phyloP scores from a whole-genome alignment of 2,888 invertebrate species.

The Ochropacha duplaris region DNA sequence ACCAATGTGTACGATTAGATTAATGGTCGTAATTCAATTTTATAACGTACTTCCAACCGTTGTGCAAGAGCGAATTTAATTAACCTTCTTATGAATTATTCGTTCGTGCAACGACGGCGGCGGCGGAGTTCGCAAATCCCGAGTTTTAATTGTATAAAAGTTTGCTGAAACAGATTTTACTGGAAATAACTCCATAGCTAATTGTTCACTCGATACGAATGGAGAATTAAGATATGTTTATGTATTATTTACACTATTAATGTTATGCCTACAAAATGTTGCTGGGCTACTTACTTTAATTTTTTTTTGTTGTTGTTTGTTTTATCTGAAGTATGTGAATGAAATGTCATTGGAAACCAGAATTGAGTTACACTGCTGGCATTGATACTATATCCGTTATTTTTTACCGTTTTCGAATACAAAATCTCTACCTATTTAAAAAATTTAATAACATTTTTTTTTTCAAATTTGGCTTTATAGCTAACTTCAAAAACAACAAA shows the following conservation, averaged over 20 bases:
- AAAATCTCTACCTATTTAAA: too few species aligned
- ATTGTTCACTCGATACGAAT: conserved; percentile 32
- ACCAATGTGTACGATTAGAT: conserved; percentile 36
- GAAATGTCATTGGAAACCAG: too few species aligned
- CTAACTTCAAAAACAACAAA: too few species aligned
- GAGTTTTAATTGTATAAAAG: conserved; percentile 59
- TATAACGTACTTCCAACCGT: conserved; percentile 40
- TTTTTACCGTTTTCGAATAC: too few species aligned
- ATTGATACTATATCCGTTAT: too few species aligned
- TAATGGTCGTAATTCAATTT: conserved; percentile 46
- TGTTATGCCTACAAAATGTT: background rate
- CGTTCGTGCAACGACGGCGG: conserved; percentile 42
- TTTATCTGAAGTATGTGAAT: too few species aligned
- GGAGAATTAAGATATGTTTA: conserved; percentile 15
- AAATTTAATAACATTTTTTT: too few species aligned
- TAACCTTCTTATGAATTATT: conserved; percentile 66
- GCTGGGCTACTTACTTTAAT: too few species aligned
- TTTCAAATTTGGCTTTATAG: too few species aligned
- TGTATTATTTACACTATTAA: conserved; percentile 7
- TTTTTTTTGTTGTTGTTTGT: too few species aligned
- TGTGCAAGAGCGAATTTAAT: conserved; percentile 54
- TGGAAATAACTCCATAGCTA: conserved; percentile 38
- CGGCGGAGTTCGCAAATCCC: conserved; percentile 51
- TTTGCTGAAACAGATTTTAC: conserved; percentile 47
- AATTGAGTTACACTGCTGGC: too few species aligned